These are phyloP conservation scores for Oedothorax gibbosus DNA, from an alignment of 1,140 invertebrate species.

Conservation along the genomic window DNA sequence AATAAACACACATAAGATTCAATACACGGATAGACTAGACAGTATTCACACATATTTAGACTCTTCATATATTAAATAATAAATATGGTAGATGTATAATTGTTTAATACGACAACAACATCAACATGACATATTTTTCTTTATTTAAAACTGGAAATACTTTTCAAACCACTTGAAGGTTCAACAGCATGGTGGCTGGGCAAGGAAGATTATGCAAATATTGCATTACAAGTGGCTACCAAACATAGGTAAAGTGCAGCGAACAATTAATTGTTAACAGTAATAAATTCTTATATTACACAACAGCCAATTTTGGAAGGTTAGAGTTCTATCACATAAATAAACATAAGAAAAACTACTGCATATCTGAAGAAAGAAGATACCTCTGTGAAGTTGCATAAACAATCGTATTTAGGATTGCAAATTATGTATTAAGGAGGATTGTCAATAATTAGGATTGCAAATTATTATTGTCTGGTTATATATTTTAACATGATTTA, in stretches of 20 bases:
- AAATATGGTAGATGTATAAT: constrained; percentile 4
- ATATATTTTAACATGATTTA: no score
- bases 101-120: background rate
- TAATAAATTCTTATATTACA: constrained; percentile 59
- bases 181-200: background rate
- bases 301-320: constrained; percentile 35
- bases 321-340: background rate
- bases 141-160: constrained; percentile 4
- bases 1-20: constrained; percentile 53
- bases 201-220: constrained; percentile 30
- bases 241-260: constrained; percentile 32
- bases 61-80: constrained; percentile 23
- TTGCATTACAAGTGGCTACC: constrained; percentile 38
- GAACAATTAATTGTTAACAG: constrained; percentile 26
- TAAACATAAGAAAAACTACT: background rate
- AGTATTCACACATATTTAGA: constrained; percentile 50
- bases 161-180: background rate
- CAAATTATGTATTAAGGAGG: no score
- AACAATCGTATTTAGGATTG: no score
- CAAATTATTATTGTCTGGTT: no score
- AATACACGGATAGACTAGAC: constrained; percentile 35
- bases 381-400: no score
- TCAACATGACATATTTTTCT: constrained; percentile 14
- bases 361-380: background rate
- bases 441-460: no score